phyloP scores from a whole-genome alignment of 2,888 invertebrate species.

The Phorcus lineatus region DNA sequence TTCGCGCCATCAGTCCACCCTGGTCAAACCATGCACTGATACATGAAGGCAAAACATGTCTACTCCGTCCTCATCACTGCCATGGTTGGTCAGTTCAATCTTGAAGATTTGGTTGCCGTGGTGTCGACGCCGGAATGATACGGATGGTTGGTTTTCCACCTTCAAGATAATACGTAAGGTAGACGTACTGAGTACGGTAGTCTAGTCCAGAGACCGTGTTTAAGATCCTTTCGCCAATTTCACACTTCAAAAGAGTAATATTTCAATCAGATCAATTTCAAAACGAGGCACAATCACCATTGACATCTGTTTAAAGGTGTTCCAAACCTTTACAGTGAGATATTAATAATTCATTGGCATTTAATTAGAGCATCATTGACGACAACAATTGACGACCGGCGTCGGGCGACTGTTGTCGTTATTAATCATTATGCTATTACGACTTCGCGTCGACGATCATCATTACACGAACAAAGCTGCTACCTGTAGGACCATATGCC shows the following conservation, averaged over 20 bases:
- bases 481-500: slow-evolving; percentile 18
- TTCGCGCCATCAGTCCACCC: too few species aligned
- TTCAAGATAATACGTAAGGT: too few species aligned
- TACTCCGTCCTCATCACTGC: too few species aligned
- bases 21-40: too few species aligned
- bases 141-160: too few species aligned
- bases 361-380: slow-evolving; percentile 5
- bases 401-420: neutral
- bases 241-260: neutral
- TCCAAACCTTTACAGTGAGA: neutral
- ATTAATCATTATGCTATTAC: slow-evolving; percentile 9
- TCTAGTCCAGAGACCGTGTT: too few species aligned
- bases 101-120: too few species aligned
- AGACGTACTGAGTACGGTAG: too few species aligned
- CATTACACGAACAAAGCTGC: neutral
- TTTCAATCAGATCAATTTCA: neutral
- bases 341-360: slow-evolving; percentile 21
- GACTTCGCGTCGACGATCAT: neutral
- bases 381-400: neutral
- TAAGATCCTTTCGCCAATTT: neutral
- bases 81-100: too few species aligned
- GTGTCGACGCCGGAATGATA: too few species aligned
- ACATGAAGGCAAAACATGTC: too few species aligned
- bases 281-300: neutral
- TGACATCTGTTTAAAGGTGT: slow-evolving; percentile 10